Conservation (phyloP, 2,797 vertebrate species). For the Discoglossus pictus region DNA sequence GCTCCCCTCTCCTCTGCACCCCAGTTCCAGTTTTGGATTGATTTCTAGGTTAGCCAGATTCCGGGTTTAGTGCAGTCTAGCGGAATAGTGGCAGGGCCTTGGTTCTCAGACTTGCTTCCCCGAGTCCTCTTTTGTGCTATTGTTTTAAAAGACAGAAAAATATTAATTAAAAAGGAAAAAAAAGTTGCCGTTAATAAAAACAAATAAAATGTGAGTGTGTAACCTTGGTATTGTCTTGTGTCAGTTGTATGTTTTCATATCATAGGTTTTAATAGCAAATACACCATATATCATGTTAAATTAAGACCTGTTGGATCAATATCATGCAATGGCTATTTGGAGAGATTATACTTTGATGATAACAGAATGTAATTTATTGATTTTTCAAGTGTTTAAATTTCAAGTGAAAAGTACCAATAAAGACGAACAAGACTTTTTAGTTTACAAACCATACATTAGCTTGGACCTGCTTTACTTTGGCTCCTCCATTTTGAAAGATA, state of each 20-base stretch:
- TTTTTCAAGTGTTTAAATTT: too few relatives aligned
- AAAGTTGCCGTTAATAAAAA: slow-evolving; percentile 44
- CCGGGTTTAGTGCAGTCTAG: slow-evolving; percentile 34
- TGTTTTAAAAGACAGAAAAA: slow-evolving; percentile 44
- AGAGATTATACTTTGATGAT: too few relatives aligned
- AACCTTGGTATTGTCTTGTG: not conserved
- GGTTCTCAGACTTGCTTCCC: slow-evolving; percentile 34
- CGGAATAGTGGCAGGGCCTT: slow-evolving; percentile 34
- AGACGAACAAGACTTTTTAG: too few relatives aligned
- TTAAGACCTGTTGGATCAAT: too few relatives aligned
- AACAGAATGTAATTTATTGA: too few relatives aligned
- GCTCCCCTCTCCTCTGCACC: not conserved
- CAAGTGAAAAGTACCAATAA: too few relatives aligned
- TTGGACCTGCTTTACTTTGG: too few relatives aligned
- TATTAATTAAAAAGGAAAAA: slow-evolving; percentile 1
- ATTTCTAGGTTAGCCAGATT: slow-evolving; percentile 38
- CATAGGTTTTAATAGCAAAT: too few relatives aligned
- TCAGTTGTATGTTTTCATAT: not conserved
- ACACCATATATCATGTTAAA: too few relatives aligned
- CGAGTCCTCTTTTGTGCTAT: slow-evolving; percentile 46
- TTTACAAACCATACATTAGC: too few relatives aligned
- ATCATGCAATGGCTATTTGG: too few relatives aligned
- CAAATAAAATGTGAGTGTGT: slow-evolving; percentile 42
- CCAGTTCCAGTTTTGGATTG: slow-evolving; percentile 16
- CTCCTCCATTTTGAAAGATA: too few relatives aligned